These are phyloP conservation scores for Melipona bicolor DNA, from an alignment of 2,888 invertebrate genomes.

Conservation along the genomic window DNA sequence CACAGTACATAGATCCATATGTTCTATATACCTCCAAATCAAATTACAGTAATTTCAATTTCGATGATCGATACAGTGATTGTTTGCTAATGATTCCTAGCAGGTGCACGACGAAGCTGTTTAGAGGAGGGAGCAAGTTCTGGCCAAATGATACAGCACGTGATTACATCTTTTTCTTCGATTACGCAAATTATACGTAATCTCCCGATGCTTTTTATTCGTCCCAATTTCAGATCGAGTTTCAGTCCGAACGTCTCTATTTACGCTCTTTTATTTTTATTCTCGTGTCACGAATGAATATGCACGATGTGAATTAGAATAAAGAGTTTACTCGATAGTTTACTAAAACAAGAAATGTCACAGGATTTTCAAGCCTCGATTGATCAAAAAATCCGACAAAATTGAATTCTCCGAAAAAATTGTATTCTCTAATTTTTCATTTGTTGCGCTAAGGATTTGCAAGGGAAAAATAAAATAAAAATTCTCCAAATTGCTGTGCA, in stretches of 20 bases:
- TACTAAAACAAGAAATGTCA: too few relatives aligned
- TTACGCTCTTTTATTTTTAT: not conserved
- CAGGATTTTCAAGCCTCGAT: too few relatives aligned
- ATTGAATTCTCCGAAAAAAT: too few relatives aligned
- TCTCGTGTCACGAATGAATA: too few relatives aligned
- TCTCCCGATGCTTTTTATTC: conserved; percentile 5
- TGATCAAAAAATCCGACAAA: too few relatives aligned
- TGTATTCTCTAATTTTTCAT: too few relatives aligned
- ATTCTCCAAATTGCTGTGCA: too few relatives aligned
- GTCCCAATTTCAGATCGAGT: not conserved
- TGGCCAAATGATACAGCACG: conserved; percentile 9
- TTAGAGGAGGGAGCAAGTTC: not conserved
- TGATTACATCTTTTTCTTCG: conserved; percentile 25
- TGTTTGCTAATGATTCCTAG: conserved; percentile 44
- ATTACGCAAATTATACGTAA: conserved; percentile 31
- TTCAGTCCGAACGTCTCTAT: not conserved
- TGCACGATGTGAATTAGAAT: not conserved
- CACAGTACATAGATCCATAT: too few relatives aligned
- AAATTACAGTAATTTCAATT: conserved; percentile 43
- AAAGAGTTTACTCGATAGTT: too few relatives aligned
- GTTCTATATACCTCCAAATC: conserved; percentile 15
- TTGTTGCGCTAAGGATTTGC: too few relatives aligned
- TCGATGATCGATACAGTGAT: conserved; percentile 48
- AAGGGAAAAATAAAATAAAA: too few relatives aligned
- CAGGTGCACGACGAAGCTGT: conserved; percentile 30